phyloP scores from a whole-genome alignment of 2,113 vertebrate genomes.

The Ardeotis arabs region DNA sequence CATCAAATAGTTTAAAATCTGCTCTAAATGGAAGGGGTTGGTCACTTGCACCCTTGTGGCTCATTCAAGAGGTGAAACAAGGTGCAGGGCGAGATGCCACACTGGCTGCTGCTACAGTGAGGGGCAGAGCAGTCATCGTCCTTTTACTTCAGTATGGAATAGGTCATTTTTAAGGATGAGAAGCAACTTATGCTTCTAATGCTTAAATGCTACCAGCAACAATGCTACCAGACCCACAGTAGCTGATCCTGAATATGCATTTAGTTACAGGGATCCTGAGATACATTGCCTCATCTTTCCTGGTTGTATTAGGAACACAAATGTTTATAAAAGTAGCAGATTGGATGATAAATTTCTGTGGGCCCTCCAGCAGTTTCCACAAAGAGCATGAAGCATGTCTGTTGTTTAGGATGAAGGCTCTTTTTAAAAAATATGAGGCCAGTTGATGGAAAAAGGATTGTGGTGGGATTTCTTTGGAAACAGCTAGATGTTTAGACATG shows the following conservation, averaged over 20 bases:
- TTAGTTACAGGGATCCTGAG: background rate
- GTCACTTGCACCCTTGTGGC: background rate
- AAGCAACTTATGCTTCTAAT: background rate
- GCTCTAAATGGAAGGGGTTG: background rate
- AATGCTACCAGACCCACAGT: background rate
- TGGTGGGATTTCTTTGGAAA: background rate
- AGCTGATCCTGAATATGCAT: background rate
- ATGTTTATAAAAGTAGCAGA: background rate
- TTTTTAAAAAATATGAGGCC: background rate
- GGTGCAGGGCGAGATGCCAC: background rate
- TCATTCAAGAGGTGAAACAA: background rate
- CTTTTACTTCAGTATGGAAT: background rate
- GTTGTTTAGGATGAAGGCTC: background rate
- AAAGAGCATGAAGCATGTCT: background rate
- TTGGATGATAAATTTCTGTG: background rate
- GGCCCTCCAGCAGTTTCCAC: background rate
- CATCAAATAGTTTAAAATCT: background rate
- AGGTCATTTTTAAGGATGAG: background rate
- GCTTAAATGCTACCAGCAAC: no score
- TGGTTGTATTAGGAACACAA: background rate
- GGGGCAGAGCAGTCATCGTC: background rate
- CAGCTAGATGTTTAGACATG: background rate
- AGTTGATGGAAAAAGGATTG: background rate
- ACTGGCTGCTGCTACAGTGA: background rate
- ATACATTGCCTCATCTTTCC: background rate